A percentile compares a stretch with the other conserved stretches of the same genome.
Evolutionary conservation across 2,888 invertebrate genomes (phyloP).

Genomic region (Allacma fusca): DNA sequence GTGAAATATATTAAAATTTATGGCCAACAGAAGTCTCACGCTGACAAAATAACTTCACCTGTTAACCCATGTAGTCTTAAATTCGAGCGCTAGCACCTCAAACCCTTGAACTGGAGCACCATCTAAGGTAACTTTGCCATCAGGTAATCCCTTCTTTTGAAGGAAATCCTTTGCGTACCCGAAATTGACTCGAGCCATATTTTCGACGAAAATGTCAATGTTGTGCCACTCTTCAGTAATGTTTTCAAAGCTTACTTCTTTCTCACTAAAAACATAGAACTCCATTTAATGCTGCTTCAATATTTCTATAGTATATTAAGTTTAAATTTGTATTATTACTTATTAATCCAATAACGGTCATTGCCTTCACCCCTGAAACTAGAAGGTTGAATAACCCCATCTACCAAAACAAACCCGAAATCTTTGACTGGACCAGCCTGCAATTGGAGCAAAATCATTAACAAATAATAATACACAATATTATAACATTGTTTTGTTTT

Average conservation of each 20-base stretch:
- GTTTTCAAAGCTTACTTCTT: conserved; percentile 31
- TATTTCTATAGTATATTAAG: neutral
- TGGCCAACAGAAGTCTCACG: too few relatives aligned
- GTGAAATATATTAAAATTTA: too few relatives aligned
- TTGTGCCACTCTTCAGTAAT: conserved; percentile 43
- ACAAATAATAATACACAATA: too few relatives aligned
- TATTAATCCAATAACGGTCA: conserved; percentile 52
- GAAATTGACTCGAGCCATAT: conserved; percentile 66
- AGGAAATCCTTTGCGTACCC: conserved; percentile 64
- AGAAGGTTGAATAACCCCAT: conserved; percentile 63
- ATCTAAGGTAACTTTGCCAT: conserved; percentile 64
- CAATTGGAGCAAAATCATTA: too few relatives aligned
- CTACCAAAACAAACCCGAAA: conserved; percentile 67
- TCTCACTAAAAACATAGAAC: conserved; percentile 22
- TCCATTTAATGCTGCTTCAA: neutral
- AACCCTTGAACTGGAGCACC: conserved; percentile 64
- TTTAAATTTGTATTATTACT: conserved; percentile 41
- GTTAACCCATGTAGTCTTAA: conserved; percentile 66
- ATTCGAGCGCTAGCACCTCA: conserved; percentile 68
- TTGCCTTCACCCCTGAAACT: conserved; percentile 23
- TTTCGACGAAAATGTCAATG: conserved; percentile 66
- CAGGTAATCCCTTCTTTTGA: conserved; percentile 65
- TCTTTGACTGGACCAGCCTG: conserved; percentile 66
- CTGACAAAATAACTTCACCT: conserved; percentile 59
- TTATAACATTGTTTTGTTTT: too few relatives aligned